Evolutionary conservation across 2,888 invertebrate species (phyloP).

Genomic region (Phyllotreta cruciferae): DNA sequence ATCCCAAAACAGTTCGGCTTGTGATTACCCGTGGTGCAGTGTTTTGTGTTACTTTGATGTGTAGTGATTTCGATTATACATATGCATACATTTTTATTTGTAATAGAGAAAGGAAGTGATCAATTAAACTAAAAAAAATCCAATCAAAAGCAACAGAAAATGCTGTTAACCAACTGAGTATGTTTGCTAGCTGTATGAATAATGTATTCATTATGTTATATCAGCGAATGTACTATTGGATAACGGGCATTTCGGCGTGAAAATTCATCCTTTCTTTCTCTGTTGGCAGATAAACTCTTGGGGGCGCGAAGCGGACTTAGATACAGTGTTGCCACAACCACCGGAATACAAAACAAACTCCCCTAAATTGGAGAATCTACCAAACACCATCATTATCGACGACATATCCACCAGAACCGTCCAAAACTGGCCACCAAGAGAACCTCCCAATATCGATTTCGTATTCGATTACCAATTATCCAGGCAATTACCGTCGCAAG

Average conservation of each 20-base stretch:
- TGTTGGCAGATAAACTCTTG: conserved; percentile 70
- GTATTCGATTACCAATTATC: not conserved
- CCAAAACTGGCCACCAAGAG: conserved; percentile 29
- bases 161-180: conserved; percentile 35
- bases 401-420: conserved; percentile 40
- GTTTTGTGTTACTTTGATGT: conserved; percentile 41
- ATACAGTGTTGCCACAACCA: conserved; percentile 44
- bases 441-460: too few species aligned
- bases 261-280: conserved; percentile 74
- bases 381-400: conserved; percentile 39
- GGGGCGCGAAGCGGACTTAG: conserved; percentile 62
- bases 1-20: not conserved
- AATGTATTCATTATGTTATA: too few species aligned
- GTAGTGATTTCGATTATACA: conserved; percentile 27
- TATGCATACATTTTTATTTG: conserved; percentile 1
- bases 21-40: conserved; percentile 37
- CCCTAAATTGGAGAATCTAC: conserved; percentile 35
- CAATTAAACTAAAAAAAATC: conserved; percentile 13
- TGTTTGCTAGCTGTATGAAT: conserved; percentile 3
- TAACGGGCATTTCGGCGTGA: conserved; percentile 50
- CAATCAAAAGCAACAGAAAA: conserved; percentile 31
- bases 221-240: conserved; percentile 22
- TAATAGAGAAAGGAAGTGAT: conserved; percentile 46
- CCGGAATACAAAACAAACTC: conserved; percentile 45
- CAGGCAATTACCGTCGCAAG: conserved; percentile 50